Base-by-base conservation (phyloP, 2,797 vertebrate species). In the Staurois parvus region DNA sequence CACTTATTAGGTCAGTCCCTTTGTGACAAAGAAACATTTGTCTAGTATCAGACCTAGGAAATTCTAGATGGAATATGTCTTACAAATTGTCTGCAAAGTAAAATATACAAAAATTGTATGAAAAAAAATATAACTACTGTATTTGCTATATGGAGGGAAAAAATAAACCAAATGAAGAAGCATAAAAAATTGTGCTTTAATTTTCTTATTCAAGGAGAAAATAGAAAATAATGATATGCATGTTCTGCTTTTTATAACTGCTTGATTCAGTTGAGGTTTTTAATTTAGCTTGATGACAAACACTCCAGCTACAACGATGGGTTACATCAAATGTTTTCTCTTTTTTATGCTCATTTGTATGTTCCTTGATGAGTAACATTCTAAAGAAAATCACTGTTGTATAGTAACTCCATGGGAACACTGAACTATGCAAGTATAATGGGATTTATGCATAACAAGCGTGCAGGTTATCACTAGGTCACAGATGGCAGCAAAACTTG, bases 401-500 rank as follows among this genome's bases (percentile, higher is more conserved):
- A 79, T 73, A 83, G 79, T 70, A 81, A 81, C 78, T 81, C 78
- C 78, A 85, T 79, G 69, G 74, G 56, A 87, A 67, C 80, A 83
- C 56, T 52, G 72, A 83, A 87, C 62, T 87, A 87, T 87, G 85
- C 68, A 83, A 64, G 68, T 70, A 86, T 86, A 82, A 86, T 79
- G 81, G 80, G 68, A 83, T 79, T 83, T 83, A 74, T 83, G 68
- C 75, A 87, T 83, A 87, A 83, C 80, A 83, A 82, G 70, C 69
- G 68, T 73, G 80, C 75, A 79, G 80, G 80, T 87, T 87, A 83
- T 87, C 74, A 83, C 75, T 79, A 87, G 80, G 85, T 87, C 85
- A 83, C 85, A 87, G 85, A 79, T 87, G 85, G 80, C 30, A 87
- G 85, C 68, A 83, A 79, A 87, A 87, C 80, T 79, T 83, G 85